Evolutionary conservation across 2,797 vertebrate genomes (phyloP), one percentile per base, ranked within the genome.

Genomic region (Channa striata): DNA sequence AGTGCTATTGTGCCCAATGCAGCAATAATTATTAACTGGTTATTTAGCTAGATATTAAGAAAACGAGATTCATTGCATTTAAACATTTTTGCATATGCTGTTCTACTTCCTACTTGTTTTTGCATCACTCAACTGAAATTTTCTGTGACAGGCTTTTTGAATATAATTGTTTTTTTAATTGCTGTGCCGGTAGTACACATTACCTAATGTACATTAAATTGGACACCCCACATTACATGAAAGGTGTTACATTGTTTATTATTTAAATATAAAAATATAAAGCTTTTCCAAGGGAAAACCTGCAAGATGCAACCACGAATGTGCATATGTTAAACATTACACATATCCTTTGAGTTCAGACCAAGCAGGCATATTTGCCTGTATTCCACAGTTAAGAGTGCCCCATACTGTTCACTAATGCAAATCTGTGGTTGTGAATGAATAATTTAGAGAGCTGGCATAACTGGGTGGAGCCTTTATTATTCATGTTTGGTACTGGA

Each of bases 381-480:
- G 42, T 40, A 33, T 54, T 54, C 39, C 51, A 30, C 67, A 19
- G 68, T 19, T 40, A 17, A 56, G 37, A 69, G 53, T 8, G 47
- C 71, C 73, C 67, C 80, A 70, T 79, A 72, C 83, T 64, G 78
- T 51, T 72, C n/a, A 1, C 84, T 85, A 87, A 88, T 89, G 90
- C 74, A 81, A 82, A 81, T 87, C 74, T 85, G 82, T 81, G 76
- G 82, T 81, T 70, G 68, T 56, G 78, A 68, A 86, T 93, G 58
- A 90, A 88, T 91, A 91, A 92, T 92, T 91, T 70, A 90, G 59
- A 71, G 54, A 46, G 59, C 78, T 86, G 83, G 60, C 78, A 84
- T 69, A 58, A 67, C 72, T 74, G 75, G 84, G 83, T 59, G 81
- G 82, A 86, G 83, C 64, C 75, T 90, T 74, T 59, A 90, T 93